A percentile compares a stretch with the other conserved stretches of the same genome.
Evolutionary conservation across 1,140 invertebrate species (phyloP).

Genomic region (Formica selysi): DNA sequence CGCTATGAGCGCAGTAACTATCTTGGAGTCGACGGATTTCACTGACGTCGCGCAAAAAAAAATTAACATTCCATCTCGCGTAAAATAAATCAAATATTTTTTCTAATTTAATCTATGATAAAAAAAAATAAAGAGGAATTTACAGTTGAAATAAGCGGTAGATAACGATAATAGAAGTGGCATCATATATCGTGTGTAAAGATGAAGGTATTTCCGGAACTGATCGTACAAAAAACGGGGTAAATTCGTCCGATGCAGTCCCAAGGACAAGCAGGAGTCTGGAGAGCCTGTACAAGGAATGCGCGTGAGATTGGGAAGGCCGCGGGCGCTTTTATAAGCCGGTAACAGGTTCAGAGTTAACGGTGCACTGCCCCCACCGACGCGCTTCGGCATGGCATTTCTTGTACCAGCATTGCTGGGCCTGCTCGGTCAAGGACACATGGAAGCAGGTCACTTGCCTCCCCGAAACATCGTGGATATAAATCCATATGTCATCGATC

Average conservation of each 20-base stretch:
- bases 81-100: slow-evolving; percentile 25
- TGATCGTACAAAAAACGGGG: not conserved
- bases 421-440: slow-evolving; percentile 77
- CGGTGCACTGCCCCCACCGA: slow-evolving; percentile 73
- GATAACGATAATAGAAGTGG: not conserved
- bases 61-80: not conserved
- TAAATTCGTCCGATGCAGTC: slow-evolving; percentile 28
- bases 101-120: not conserved
- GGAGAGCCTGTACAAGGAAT: slow-evolving; percentile 64
- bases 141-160: not conserved
- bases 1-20: slow-evolving; percentile 14
- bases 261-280: slow-evolving; percentile 47
- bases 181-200: not conserved
- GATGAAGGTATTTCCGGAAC: not conserved
- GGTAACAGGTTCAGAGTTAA: slow-evolving; percentile 78
- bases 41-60: not conserved
- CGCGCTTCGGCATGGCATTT: slow-evolving; percentile 42
- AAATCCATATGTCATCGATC: slow-evolving; percentile 4
- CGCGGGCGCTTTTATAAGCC: slow-evolving; percentile 62
- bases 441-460: slow-evolving; percentile 67
- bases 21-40: slow-evolving; percentile 5
- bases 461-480: slow-evolving; percentile 54
- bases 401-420: slow-evolving; percentile 59
- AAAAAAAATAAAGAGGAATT: not conserved
- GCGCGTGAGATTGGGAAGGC: slow-evolving; percentile 67